Base-by-base conservation (phyloP, 2,888 invertebrate species). In the Mimas tiliae region DNA sequence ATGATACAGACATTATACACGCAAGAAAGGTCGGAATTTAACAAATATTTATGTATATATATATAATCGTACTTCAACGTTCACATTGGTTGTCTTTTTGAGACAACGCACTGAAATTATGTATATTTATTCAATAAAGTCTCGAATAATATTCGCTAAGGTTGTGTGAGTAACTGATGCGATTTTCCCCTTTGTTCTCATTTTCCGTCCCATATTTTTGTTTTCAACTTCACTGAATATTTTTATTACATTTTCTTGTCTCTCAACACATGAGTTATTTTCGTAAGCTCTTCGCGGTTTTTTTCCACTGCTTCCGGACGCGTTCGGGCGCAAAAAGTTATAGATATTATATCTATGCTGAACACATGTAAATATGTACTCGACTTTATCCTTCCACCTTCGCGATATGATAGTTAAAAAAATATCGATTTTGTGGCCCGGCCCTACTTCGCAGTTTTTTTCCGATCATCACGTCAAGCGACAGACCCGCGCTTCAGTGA, bases 101-200 rank as follows among this genome's bases (percentile, higher is more conserved):
- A 79, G 76, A 78, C 82, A 84, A 84, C 82, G 84, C 82, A 85
- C 55, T 79, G 76, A 87, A 84, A 88, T 87, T 89, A 90, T 88
- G 88, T 89, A 88, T 86, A 89, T 89, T 88, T 90, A 88, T 89
- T 89, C 88, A 88, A 90, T 87, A 89, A 89, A 88, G 81, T 82
- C 85, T 79, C 85, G 82, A 88, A 88, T 85, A 89, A 87, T 88
- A 86, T 87, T 84, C 86, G 78, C 81, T 81, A 80, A 86, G 83
- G 86, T 86, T 82, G 79, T 81, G 85, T 74, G 79, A 85, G 85
- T 85, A 85, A 89, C 83, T 86, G 87, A 87, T 87, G 84, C 84
- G 84, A 86, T 88, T 87, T 85, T 80, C 83, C 83, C 81, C 83
- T 84, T 83, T 84, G 84, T 86, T 85, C 86, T 84, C 83, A 87